phyloP scores from a whole-genome alignment of 1,140 invertebrate species.

The Reticulitermes speratus region DNA sequence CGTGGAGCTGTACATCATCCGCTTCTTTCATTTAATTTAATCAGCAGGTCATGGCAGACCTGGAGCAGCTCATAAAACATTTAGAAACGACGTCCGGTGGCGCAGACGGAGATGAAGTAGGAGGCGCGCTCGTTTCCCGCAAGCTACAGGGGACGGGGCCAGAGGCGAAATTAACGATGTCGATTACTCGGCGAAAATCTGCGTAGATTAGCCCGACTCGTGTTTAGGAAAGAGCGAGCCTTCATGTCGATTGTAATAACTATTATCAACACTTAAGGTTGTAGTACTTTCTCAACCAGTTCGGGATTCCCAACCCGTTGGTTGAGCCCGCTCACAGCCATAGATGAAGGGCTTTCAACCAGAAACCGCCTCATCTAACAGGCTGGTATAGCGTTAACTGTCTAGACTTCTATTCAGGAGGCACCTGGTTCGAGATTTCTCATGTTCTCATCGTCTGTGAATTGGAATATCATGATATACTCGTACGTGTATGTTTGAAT shows the following conservation, averaged over 20 bases:
- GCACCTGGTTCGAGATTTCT: no score
- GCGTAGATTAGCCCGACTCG: background rate
- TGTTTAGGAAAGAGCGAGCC: no score
- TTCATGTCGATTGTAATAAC: background rate
- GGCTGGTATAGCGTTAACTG: no score
- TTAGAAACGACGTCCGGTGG: background rate
- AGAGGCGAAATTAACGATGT: background rate
- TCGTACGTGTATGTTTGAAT: no score
- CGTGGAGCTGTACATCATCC: background rate
- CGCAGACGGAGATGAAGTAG: background rate
- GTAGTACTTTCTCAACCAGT: no score
- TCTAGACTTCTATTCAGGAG: no score
- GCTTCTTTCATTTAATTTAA: slow-evolving; percentile 17
- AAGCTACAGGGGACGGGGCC: background rate
- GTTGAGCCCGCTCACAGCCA: no score
- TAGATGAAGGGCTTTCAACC: no score
- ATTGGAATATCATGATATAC: no score
- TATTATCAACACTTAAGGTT: background rate
- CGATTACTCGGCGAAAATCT: background rate
- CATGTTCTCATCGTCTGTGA: no score
- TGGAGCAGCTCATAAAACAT: background rate
- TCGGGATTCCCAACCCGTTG: no score
- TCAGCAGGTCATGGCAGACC: slow-evolving; percentile 15
- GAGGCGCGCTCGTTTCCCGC: background rate
- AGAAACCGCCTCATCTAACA: no score